Base-by-base conservation (phyloP, 1,140 invertebrate species). In the Mactra quadrangularis region DNA sequence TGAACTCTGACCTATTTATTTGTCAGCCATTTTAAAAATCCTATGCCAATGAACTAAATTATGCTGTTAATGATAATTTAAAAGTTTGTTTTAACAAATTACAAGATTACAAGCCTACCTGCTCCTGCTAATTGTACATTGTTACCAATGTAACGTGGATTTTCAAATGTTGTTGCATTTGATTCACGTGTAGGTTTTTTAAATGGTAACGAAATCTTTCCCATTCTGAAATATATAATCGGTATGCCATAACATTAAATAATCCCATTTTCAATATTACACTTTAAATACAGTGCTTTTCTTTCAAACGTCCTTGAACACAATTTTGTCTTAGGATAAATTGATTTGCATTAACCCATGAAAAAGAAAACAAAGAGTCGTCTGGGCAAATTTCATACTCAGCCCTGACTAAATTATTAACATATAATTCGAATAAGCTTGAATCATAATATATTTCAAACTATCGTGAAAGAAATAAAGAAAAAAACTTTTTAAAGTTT, bases 131-230 rank as follows among this genome's bases (percentile, higher is more conserved):
- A 27, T 3, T 76, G 35, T 0, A 76, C 74, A 47, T 29, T 60
- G 35, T 76, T 64, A 27, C 47, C 59, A 6, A 38, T n/a, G 35
- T 76, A 76, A 60, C 74, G 29, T 27, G 74, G 74, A 47, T 76
- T 76, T 31, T 76, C 74, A 47, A 76, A 76, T 15, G 74, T 19
- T 15, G 71, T 59, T 2, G 31, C 38, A 19, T 19, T n/a, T 9
- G 22, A 33, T 15, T 27, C 3, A 17, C 7, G 17, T 11, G 3
- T 29, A 13, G 41, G 47, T 27, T 76, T 62, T n/a, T n/a, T 6
- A 7, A 75, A 75, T 60, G 53, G 71, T 6, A 22, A 41, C 6
- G 47, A 41, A 0, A 75, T 22, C 41, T 53, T 76, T 33, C 74
- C 74, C 29, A 38, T 29, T 25, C 74, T 76, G 41, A 29, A 66